Conservation (phyloP, 2,888 invertebrate genomes). For the Alloplasta piceator region DNA sequence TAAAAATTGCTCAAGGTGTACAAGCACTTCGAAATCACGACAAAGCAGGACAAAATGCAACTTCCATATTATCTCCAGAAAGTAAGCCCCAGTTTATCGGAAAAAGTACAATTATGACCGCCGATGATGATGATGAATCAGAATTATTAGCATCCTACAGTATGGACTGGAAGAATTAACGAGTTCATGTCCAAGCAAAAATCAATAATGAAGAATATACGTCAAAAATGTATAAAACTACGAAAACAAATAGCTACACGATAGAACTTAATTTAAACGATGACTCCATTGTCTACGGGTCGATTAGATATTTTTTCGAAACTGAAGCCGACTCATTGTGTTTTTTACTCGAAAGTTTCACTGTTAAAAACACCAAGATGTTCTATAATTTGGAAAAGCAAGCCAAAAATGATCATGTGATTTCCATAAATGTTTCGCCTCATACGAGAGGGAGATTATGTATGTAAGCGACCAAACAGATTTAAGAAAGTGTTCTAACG, state of each 20-base stretch:
- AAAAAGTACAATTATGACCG: background rate
- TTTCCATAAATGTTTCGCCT: slow-evolving; percentile 50
- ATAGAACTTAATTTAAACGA: slow-evolving; percentile 40
- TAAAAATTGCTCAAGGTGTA: slow-evolving; percentile 64
- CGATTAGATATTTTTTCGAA: slow-evolving; percentile 51
- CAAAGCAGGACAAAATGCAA: background rate
- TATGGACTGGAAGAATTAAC: slow-evolving; percentile 10
- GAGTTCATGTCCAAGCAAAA: slow-evolving; percentile 32
- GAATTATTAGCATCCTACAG: slow-evolving; percentile 30
- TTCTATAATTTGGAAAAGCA: slow-evolving; percentile 37
- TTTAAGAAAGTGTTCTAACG: slow-evolving; percentile 43
- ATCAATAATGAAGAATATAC: slow-evolving; percentile 58
- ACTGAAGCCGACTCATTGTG: slow-evolving; percentile 20
- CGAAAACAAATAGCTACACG: slow-evolving; percentile 56
- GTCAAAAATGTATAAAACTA: slow-evolving; percentile 58
- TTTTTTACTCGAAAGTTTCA: slow-evolving; percentile 41
- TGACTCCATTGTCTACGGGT: slow-evolving; percentile 49
- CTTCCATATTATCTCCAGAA: background rate
- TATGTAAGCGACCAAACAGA: slow-evolving; percentile 50
- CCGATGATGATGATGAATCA: slow-evolving; percentile 2
- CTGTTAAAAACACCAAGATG: slow-evolving; percentile 44
- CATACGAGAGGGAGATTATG: slow-evolving; percentile 48
- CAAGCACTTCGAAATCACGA: slow-evolving; percentile 51
- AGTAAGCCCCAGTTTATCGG: slow-evolving; percentile 12
- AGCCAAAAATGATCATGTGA: slow-evolving; percentile 47